These are phyloP conservation scores for Mola mola DNA, from an alignment of 2,113 vertebrate genomes.

Conservation along the genomic window DNA sequence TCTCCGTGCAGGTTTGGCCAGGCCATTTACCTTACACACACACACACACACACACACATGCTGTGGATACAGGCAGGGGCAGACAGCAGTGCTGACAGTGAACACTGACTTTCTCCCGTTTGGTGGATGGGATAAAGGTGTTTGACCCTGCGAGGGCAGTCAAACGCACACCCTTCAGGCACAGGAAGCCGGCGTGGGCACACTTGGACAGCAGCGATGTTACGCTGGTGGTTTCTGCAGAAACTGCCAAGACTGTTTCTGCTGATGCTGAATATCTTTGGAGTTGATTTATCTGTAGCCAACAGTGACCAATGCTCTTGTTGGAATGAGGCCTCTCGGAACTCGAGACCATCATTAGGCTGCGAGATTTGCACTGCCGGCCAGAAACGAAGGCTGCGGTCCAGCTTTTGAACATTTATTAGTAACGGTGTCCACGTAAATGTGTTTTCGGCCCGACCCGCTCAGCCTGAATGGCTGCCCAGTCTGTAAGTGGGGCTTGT, in stretches of 20 bases:
- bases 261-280: slow-evolving; percentile 4
- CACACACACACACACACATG: not conserved
- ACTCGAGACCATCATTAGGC: not conserved
- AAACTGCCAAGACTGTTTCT: slow-evolving; percentile 11
- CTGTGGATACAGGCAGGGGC: not conserved
- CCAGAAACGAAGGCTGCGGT: not conserved
- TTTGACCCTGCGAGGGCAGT: slow-evolving; percentile 21
- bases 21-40: slow-evolving; percentile 38
- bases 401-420: not conserved
- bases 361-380: not conserved
- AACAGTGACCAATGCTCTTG: not conserved
- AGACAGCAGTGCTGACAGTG: no score
- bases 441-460: not conserved
- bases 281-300: not conserved
- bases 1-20: slow-evolving; percentile 15
- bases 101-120: no score
- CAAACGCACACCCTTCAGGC: not conserved
- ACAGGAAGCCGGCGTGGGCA: slow-evolving; percentile 7
- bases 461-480: not conserved
- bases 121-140: slow-evolving; percentile 1
- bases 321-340: not conserved
- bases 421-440: not conserved
- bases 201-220: no score
- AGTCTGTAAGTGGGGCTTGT: not conserved
- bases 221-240: no score